phyloP scores from a whole-genome alignment of 2,888 invertebrate species.

The Ormia ochracea region DNA sequence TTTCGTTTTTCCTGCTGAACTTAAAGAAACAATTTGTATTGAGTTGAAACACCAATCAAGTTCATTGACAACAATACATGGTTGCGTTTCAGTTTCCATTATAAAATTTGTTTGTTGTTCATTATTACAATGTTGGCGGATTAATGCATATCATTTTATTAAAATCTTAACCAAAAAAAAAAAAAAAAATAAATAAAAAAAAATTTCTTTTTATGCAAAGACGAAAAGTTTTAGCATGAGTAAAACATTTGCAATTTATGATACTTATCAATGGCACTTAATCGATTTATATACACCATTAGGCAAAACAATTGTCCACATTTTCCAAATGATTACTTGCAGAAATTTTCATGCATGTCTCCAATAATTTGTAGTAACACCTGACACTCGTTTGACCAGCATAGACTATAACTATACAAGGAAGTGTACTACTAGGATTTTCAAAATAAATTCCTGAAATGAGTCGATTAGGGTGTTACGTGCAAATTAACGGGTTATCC shows the following conservation, averaged over 20 bases:
- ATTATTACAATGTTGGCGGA: slow-evolving; percentile 25
- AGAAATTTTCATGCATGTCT: not conserved
- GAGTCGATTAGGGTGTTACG: too few species aligned
- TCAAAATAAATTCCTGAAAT: not conserved
- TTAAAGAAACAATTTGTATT: too few species aligned
- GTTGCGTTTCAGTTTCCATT: not conserved
- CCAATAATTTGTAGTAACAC: slow-evolving; percentile 1
- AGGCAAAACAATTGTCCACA: slow-evolving; percentile 55
- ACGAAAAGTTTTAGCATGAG: slow-evolving; percentile 1
- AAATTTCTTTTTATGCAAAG: not conserved
- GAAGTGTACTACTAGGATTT: not conserved
- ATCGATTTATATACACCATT: slow-evolving; percentile 64
- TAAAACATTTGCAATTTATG: slow-evolving; percentile 40
- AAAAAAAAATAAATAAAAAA: too few species aligned
- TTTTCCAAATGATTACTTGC: slow-evolving; percentile 44
- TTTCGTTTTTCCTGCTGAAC: too few species aligned
- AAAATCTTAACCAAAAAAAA: slow-evolving; percentile 34
- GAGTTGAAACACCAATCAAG: slow-evolving; percentile 23
- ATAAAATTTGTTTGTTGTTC: not conserved
- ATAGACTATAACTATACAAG: not conserved
- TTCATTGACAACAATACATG: slow-evolving; percentile 39
- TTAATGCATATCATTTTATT: slow-evolving; percentile 54
- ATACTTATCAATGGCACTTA: slow-evolving; percentile 62
- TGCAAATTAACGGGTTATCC: too few species aligned
- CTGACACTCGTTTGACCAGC: not conserved